phyloP scores from a whole-genome alignment of 2,888 invertebrate species.

The Diadromus collaris region DNA sequence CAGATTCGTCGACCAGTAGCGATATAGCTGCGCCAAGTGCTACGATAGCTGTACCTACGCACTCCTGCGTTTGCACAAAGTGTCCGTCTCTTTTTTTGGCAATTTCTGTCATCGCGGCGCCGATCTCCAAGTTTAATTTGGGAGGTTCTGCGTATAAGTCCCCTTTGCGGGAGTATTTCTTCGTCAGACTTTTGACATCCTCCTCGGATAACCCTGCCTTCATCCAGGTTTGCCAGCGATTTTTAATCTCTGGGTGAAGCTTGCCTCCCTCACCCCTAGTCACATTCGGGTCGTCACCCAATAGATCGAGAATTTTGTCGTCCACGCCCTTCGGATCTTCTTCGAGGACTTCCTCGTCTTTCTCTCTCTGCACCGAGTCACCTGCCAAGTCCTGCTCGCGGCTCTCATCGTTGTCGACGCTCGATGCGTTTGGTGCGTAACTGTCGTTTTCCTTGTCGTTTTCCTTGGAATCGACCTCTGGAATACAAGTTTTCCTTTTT shows the following conservation, averaged over 20 bases:
- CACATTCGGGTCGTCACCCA: constrained; percentile 55
- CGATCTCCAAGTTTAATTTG: constrained; percentile 47
- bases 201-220: constrained; percentile 65
- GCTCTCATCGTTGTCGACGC: constrained; percentile 10
- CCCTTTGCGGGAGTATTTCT: constrained; percentile 26
- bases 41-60: constrained; percentile 45
- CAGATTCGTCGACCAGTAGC: constrained; percentile 36
- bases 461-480: constrained; percentile 14
- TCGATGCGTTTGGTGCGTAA: background rate
- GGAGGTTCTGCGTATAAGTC: constrained; percentile 43
- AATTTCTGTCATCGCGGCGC: constrained; percentile 36
- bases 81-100: constrained; percentile 54
- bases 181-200: constrained; percentile 35
- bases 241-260: constrained; percentile 60
- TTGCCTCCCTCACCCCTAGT: background rate
- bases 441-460: constrained; percentile 43
- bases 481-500: constrained; percentile 32
- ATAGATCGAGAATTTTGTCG: constrained; percentile 22
- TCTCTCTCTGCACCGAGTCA: constrained; percentile 5
- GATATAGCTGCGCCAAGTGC: constrained; percentile 50
- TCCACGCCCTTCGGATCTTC: constrained; percentile 2
- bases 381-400: background rate
- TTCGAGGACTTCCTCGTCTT: constrained; percentile 22
- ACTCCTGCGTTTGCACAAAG: constrained; percentile 50
- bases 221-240: constrained; percentile 69